Conservation (phyloP, 35 echinoderm and acorn worm species). For the Ophiothrix spiculata region DNA sequence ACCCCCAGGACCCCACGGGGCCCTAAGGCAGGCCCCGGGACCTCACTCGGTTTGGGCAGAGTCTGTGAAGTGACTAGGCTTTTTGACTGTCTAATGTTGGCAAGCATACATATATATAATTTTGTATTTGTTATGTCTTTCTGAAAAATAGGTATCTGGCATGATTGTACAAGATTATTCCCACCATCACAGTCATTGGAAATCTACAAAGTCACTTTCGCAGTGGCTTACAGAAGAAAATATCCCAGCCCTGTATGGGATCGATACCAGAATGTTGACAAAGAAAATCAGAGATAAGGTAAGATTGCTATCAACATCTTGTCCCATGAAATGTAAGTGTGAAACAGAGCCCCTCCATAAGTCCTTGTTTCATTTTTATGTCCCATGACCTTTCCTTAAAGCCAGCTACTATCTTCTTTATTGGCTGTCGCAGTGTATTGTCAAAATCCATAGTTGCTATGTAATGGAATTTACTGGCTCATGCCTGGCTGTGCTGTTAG, state of each 20-base stretch:
- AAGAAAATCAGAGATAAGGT: slow-evolving; percentile 97
- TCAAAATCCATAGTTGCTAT: too few relatives aligned
- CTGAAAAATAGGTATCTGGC: slow-evolving; percentile 58
- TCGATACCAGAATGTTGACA: slow-evolving; percentile 90
- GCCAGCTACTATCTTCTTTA: too few relatives aligned
- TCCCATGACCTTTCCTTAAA: too few relatives aligned
- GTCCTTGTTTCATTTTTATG: too few relatives aligned
- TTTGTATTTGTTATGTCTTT: slow-evolving; percentile 2
- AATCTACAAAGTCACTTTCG: slow-evolving; percentile 89
- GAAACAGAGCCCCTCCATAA: too few relatives aligned
- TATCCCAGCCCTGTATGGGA: slow-evolving; percentile 88
- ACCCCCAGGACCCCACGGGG: not conserved
- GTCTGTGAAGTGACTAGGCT: not conserved
- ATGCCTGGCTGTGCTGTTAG: too few relatives aligned
- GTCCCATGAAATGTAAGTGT: too few relatives aligned
- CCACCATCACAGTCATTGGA: slow-evolving; percentile 89
- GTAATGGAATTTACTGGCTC: too few relatives aligned
- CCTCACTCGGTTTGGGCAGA: not conserved
- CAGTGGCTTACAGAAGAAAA: slow-evolving; percentile 83
- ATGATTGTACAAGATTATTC: slow-evolving; percentile 95
- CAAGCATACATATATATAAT: too few relatives aligned
- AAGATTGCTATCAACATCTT: not conserved
- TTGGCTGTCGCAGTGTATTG: too few relatives aligned
- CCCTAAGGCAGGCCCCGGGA: not conserved
- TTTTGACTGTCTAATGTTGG: not conserved